Conservation (phyloP, 1,140 invertebrate genomes). For the Trichogramma pretiosum region DNA sequence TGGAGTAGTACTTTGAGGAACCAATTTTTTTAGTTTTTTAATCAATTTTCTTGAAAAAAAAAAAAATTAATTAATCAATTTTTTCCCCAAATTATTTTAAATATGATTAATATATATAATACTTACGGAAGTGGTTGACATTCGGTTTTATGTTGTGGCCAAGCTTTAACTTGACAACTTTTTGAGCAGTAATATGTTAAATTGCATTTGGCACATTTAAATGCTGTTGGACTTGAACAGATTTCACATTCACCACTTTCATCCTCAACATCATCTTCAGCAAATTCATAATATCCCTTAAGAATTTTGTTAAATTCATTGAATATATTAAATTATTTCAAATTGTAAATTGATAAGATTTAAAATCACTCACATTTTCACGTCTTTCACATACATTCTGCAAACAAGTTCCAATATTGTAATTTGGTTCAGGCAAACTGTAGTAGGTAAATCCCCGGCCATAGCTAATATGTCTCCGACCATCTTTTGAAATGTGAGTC, state of each 20-base stretch:
- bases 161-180: conserved; percentile 31
- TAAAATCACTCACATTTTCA: conserved; percentile 19
- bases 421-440: conserved; percentile 25
- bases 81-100: neutral
- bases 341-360: too few species aligned
- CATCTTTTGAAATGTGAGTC: conserved; percentile 24
- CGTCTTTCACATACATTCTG: conserved; percentile 27
- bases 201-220: conserved; percentile 27
- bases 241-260: conserved; percentile 23
- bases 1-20: too few species aligned
- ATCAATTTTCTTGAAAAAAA: too few species aligned
- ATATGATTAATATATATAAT: neutral
- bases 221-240: conserved; percentile 25
- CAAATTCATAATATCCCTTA: conserved; percentile 30
- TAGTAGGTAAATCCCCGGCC: conserved; percentile 36
- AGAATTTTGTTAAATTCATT: conserved; percentile 16
- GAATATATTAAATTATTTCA: too few species aligned
- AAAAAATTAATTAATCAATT: too few species aligned
- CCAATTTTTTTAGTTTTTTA: too few species aligned
- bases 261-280: conserved; percentile 15
- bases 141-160: conserved; percentile 28
- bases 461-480: conserved; percentile 29
- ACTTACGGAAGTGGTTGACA: conserved; percentile 32
- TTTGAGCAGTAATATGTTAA: conserved; percentile 30
- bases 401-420: conserved; percentile 20